These are phyloP conservation scores for Drosophila hamatofila DNA, from an alignment of 2,888 invertebrate species.

Conservation along the genomic window DNA sequence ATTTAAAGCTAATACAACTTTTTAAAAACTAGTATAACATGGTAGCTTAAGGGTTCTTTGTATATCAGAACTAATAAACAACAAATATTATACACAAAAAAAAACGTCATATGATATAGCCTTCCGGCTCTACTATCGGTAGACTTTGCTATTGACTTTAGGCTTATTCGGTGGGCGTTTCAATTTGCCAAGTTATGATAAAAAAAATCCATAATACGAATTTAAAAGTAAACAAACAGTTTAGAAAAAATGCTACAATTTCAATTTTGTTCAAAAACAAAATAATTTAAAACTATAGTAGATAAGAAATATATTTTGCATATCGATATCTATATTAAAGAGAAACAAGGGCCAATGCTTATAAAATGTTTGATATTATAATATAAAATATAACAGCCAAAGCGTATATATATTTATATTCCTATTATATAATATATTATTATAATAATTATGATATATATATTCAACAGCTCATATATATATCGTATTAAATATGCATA, in stretches of 20 bases:
- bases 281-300: too few species aligned
- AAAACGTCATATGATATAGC: neutral
- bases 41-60: neutral
- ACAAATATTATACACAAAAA: neutral
- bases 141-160: neutral
- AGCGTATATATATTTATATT: too few species aligned
- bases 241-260: neutral
- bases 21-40: neutral
- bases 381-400: too few species aligned
- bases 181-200: neutral
- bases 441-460: too few species aligned
- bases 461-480: too few species aligned
- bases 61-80: neutral
- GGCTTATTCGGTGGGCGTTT: neutral
- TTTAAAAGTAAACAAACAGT: neutral
- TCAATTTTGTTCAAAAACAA: too few species aligned
- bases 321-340: too few species aligned
- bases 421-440: too few species aligned
- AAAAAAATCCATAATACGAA: neutral
- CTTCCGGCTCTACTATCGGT: neutral
- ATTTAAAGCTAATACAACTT: neutral
- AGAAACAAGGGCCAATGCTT: too few species aligned
- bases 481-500: too few species aligned
- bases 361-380: too few species aligned
- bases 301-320: too few species aligned